These are phyloP conservation scores for Thaumatotibia leucotreta DNA, from an alignment of 1,140 invertebrate species.

Conservation along the genomic window DNA sequence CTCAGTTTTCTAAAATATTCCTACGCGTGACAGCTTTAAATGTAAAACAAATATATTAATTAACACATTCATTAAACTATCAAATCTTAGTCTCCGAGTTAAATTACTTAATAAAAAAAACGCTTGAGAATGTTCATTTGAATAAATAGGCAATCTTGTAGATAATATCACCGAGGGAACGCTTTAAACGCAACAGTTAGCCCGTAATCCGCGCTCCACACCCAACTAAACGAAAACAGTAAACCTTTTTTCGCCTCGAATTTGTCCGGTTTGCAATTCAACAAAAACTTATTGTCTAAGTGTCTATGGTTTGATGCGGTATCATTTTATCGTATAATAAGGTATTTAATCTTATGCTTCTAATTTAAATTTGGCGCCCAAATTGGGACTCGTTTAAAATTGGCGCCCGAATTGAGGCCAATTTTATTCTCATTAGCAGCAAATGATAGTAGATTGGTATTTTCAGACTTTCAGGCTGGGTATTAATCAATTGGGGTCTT, in stretches of 20 bases:
- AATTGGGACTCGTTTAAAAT: slow-evolving; percentile 6
- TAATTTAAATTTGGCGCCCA: slow-evolving; percentile 20
- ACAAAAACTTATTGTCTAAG: background rate
- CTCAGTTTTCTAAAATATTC: no score
- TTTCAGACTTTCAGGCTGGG: background rate
- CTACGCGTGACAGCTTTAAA: no score
- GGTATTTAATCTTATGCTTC: no score
- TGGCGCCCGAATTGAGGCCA: background rate
- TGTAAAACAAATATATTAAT: no score
- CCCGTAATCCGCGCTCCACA: slow-evolving; percentile 22
- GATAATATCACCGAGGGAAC: slow-evolving; percentile 24
- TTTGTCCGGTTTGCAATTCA: background rate
- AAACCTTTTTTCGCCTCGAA: background rate
- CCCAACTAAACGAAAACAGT: background rate
- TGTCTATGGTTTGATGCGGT: background rate
- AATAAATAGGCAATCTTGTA: slow-evolving; percentile 30
- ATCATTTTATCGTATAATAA: no score
- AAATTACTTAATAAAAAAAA: background rate
- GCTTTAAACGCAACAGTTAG: slow-evolving; percentile 36
- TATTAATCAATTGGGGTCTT: background rate
- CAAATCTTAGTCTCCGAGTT: no score
- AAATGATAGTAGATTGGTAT: background rate
- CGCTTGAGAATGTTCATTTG: slow-evolving; percentile 13
- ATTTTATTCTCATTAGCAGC: background rate
- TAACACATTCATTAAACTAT: no score